These are phyloP conservation scores for Nemopilema nomurai DNA, from an alignment of 30 jellyfish, hydroid and myxozoan genomes.

Conservation along the genomic window DNA sequence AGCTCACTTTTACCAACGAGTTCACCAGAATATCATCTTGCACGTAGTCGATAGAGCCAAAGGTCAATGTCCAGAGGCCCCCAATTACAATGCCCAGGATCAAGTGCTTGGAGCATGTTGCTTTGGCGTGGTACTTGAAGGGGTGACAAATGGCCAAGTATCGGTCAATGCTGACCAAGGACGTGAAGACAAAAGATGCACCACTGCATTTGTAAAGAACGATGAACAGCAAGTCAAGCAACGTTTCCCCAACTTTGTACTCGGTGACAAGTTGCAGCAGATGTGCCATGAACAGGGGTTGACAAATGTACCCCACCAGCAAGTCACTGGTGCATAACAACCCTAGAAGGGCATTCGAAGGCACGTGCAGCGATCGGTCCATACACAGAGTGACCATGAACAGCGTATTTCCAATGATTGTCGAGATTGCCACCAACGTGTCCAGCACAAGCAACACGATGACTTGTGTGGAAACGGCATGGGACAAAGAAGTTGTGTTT, in stretches of 20 bases:
- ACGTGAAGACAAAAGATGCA: not conserved
- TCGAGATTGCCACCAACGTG: not conserved
- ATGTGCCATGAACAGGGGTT: not conserved
- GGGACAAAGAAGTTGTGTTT: not conserved
- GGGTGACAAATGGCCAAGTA: conserved; percentile 13
- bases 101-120: not conserved
- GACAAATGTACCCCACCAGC: not conserved
- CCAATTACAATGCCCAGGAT: not conserved
- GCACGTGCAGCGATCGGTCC: not conserved
- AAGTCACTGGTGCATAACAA: not conserved
- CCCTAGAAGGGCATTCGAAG: not conserved
- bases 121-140: not conserved
- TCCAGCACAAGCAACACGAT: not conserved
- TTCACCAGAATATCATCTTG: not conserved
- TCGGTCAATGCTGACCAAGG: not conserved
- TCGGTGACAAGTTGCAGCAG: not conserved
- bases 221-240: not conserved
- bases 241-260: not conserved
- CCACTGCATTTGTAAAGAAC: not conserved
- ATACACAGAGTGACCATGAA: not conserved
- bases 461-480: not conserved
- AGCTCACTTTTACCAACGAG: not conserved
- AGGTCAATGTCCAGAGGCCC: not conserved
- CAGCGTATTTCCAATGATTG: not conserved
- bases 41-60: not conserved